phyloP scores from a whole-genome alignment of 2,888 invertebrate genomes.

The Galerucella calmariensis region DNA sequence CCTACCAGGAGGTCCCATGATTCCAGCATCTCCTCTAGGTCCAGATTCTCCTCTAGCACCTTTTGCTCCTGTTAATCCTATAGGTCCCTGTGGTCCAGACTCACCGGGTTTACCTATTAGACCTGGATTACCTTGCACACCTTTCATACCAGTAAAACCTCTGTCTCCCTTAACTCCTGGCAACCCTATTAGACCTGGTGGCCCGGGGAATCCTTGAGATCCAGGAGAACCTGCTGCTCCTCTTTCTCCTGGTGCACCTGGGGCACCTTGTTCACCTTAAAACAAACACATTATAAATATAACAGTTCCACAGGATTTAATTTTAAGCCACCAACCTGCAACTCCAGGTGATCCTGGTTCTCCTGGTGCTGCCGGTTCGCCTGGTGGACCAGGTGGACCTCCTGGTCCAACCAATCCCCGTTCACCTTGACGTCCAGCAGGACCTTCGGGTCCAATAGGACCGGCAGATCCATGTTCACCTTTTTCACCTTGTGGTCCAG shows the following conservation, averaged over 20 bases:
- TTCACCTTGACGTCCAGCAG: conserved; percentile 75
- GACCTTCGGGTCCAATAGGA: conserved; percentile 80
- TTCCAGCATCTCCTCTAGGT: conserved; percentile 78
- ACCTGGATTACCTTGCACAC: conserved; percentile 78
- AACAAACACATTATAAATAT: background rate
- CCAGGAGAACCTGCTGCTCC: conserved; percentile 80
- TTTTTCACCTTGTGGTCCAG: conserved; percentile 78
- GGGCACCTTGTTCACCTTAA: conserved; percentile 76
- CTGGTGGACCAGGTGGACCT: conserved; percentile 81
- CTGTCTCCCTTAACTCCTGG: conserved; percentile 80
- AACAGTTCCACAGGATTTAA: background rate
- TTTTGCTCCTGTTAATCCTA: conserved; percentile 76
- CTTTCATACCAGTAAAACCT: conserved; percentile 77
- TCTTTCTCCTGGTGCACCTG: conserved; percentile 79
- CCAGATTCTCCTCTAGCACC: conserved; percentile 82
- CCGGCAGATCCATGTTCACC: conserved; percentile 80
- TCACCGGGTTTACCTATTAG: conserved; percentile 72
- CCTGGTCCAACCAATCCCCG: conserved; percentile 81
- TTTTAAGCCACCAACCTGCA: conserved; percentile 55
- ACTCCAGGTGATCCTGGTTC: conserved; percentile 79
- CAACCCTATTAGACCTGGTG: conserved; percentile 75
- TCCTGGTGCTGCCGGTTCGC: conserved; percentile 84
- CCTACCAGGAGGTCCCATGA: conserved; percentile 81
- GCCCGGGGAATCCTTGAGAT: conserved; percentile 75
- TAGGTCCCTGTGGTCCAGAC: conserved; percentile 70